Evolutionary conservation across 2,113 vertebrate genomes (phyloP), one percentile per base, ranked within the genome.

Genomic region (Erpornis zantholeuca): DNA sequence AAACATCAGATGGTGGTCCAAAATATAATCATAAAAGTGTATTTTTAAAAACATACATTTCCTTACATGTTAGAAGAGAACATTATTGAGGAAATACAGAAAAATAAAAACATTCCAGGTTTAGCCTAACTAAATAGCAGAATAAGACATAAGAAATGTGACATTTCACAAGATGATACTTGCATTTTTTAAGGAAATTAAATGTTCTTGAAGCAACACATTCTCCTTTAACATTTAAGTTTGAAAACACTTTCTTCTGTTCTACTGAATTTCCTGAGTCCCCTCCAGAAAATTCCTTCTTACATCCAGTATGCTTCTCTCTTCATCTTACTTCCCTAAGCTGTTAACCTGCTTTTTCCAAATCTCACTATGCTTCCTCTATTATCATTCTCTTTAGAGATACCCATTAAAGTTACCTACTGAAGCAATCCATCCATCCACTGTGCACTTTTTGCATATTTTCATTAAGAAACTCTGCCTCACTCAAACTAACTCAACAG

Each of bases 41-140:
- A 82, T 88, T 92, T 92, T 96, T 49, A 86, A 95, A 96, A 93
- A 28, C 33, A 73, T 61, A 69, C 12, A 90, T 94, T 93, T 54
- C 66, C 54, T 88, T 35, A 49, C 23, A 78, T 11, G 9, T 73
- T 82, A 89, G 19, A 84, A 75, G 44, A 89, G 93, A 85, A 89
- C 11, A 63, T 47, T 78, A 73, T 1, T 57, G 42, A 93, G 29
- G 28, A 82, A 82, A 77, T 18, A 82, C 10, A 82, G 69, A 91
- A 88, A 75, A 56, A 44, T 27, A 59, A 71, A 92, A 94, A 76
- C 19, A 87, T 85, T 76, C 40, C 10, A 80, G 56, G 36, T 47
- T 92, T 53, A 80, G 23, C 19, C 50, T 68, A 70, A 53, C 0
- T 65, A 45, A 88, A 72, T 6, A 80, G 31, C 54, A 42, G 14